phyloP scores from a whole-genome alignment of 2,113 vertebrate genomes.

The Kobus ellipsiprymnus region DNA sequence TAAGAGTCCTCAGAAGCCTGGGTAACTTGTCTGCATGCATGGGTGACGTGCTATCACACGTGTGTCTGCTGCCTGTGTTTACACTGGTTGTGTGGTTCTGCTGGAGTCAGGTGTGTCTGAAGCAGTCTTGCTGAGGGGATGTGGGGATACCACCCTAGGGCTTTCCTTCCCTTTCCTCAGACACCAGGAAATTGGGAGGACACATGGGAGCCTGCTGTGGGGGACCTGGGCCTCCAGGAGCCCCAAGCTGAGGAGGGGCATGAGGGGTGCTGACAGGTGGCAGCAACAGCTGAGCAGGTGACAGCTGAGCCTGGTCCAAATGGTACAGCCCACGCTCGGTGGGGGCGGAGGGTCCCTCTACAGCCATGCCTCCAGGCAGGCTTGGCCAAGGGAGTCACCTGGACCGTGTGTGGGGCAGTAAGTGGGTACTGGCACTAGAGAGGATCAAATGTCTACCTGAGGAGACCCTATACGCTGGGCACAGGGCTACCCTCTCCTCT shows the following conservation, averaged over 20 bases:
- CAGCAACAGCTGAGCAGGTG: conserved; percentile 67
- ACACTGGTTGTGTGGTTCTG: background rate
- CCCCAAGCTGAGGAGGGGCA: conserved; percentile 16
- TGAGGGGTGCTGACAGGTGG: conserved; percentile 53
- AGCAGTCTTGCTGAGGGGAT: background rate
- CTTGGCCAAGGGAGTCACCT: background rate
- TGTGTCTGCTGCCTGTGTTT: conserved; percentile 25
- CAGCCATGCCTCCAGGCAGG: background rate
- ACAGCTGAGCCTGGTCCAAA: conserved; percentile 55
- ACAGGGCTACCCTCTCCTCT: background rate
- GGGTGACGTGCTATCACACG: background rate
- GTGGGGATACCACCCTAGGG: background rate
- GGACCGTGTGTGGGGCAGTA: background rate
- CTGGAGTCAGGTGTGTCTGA: background rate
- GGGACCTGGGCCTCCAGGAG: conserved; percentile 5
- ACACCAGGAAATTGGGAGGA: background rate
- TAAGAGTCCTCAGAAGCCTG: conserved; percentile 53
- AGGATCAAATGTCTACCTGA: background rate
- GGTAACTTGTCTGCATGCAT: background rate
- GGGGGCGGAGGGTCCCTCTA: background rate
- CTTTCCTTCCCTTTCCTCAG: background rate
- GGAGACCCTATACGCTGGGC: background rate
- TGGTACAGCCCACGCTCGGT: background rate
- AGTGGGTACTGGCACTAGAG: background rate
- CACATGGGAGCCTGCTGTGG: background rate